A percentile compares a stretch with the other conserved stretches of the same genome.
phyloP scores from a whole-genome alignment of 2,797 vertebrate genomes.

The Octomys mimax region DNA sequence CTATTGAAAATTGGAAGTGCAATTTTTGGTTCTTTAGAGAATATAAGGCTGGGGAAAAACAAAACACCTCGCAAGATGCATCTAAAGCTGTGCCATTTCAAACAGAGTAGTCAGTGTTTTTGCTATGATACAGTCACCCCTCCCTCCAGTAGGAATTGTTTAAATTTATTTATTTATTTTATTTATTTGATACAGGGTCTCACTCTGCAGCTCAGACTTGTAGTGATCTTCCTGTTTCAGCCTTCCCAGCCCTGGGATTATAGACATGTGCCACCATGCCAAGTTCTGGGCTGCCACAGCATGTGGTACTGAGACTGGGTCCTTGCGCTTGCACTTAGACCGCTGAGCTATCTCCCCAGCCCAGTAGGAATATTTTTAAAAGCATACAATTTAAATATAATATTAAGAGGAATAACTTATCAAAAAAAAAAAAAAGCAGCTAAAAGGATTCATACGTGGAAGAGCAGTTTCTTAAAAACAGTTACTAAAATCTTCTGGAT shows the following conservation, averaged over 20 bases:
- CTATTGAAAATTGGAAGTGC: constrained; percentile 7
- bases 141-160: neutral
- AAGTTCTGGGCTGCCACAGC: no score
- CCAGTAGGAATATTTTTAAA: neutral
- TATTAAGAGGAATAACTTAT: neutral
- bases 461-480: constrained; percentile 49
- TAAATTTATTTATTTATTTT: no score
- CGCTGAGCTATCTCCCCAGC: no score
- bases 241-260: no score
- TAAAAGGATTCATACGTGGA: neutral
- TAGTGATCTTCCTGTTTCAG: no score
- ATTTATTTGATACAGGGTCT: no score
- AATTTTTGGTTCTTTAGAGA: constrained; percentile 40
- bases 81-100: neutral
- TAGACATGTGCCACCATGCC: no score
- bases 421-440: constrained; percentile 21
- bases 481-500: neutral
- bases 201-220: no score
- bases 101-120: neutral
- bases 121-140: neutral
- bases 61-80: neutral
- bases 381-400: neutral
- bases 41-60: neutral
- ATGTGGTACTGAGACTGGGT: no score
- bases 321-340: no score